Evolutionary conservation across 2,888 invertebrate genomes (phyloP).

Genomic region (Acronicta aceris): DNA sequence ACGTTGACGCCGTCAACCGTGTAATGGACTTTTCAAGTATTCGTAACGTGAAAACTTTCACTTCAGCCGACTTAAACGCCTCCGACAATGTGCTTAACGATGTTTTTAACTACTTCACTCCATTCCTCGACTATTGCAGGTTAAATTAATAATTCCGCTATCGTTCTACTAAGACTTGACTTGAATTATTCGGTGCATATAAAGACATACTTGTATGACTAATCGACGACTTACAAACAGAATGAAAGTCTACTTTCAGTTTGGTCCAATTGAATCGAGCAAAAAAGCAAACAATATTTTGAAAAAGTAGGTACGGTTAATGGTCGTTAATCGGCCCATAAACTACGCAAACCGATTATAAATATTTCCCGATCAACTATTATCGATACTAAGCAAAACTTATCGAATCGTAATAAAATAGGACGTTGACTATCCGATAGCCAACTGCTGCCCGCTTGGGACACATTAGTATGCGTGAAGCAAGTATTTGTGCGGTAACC

Average conservation of each 20-base stretch:
- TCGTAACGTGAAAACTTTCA: conserved; percentile 86
- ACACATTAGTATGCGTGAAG: conserved; percentile 54
- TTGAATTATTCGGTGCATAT: conserved; percentile 37
- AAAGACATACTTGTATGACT: background rate
- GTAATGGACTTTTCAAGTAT: conserved; percentile 89
- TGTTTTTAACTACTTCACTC: conserved; percentile 85
- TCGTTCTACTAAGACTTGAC: conserved; percentile 53
- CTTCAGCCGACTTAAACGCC: conserved; percentile 80
- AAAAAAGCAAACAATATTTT: no score
- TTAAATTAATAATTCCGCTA: conserved; percentile 78
- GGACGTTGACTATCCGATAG: conserved; percentile 29
- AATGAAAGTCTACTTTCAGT: conserved; percentile 1
- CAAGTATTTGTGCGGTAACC: conserved; percentile 44
- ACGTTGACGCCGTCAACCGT: conserved; percentile 79
- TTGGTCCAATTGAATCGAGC: conserved; percentile 1
- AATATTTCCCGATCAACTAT: conserved; percentile 28
- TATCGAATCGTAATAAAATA: conserved; percentile 41
- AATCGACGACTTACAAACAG: background rate
- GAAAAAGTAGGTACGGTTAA: no score
- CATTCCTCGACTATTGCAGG: conserved; percentile 77
- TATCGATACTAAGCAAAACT: conserved; percentile 40
- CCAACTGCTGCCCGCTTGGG: conserved; percentile 18
- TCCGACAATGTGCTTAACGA: conserved; percentile 86
- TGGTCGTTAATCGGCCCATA: conserved; percentile 22
- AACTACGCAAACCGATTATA: conserved; percentile 21